A percentile compares a stretch with the other conserved stretches of the same genome.
Conservation (phyloP, 2,888 invertebrate genomes). For the Homarus gammarus region DNA sequence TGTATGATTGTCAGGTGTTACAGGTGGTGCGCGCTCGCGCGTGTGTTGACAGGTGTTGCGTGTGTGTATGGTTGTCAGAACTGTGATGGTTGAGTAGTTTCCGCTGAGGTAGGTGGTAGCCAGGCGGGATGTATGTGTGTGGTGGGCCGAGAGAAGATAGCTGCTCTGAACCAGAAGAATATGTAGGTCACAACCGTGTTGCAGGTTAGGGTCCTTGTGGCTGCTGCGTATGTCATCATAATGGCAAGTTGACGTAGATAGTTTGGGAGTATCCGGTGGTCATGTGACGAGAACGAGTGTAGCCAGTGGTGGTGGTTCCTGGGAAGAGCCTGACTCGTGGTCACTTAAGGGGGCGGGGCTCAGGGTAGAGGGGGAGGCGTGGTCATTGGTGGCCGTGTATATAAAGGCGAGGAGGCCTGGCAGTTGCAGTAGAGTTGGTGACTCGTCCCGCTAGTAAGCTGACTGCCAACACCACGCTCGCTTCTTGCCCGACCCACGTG, state of each 20-base stretch:
- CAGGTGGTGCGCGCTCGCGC: too few species aligned
- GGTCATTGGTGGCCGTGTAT: conserved; percentile 41
- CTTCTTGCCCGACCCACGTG: conserved; percentile 36
- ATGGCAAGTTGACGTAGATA: too few species aligned
- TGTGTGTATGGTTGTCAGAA: too few species aligned
- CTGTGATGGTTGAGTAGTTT: too few species aligned
- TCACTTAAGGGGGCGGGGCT: conserved; percentile 50
- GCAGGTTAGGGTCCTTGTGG: background rate
- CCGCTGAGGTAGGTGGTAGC: too few species aligned
- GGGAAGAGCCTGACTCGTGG: too few species aligned
- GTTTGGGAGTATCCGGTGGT: too few species aligned
- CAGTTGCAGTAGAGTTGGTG: conserved; percentile 37
- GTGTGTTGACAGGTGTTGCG: too few species aligned
- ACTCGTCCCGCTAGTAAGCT: conserved; percentile 13
- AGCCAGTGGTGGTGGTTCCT: background rate
- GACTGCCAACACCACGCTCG: background rate
- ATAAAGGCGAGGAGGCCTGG: conserved; percentile 41
- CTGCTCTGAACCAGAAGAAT: too few species aligned
- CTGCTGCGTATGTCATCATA: background rate
- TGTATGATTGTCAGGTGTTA: too few species aligned
- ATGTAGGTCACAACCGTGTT: background rate
- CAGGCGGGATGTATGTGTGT: too few species aligned
- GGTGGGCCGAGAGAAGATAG: too few species aligned
- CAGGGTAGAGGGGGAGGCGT: conserved; percentile 34
- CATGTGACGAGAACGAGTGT: conserved; percentile 6